Conservation (phyloP, 1,140 invertebrate species). For the Mycetomoellerius zeteki region DNA sequence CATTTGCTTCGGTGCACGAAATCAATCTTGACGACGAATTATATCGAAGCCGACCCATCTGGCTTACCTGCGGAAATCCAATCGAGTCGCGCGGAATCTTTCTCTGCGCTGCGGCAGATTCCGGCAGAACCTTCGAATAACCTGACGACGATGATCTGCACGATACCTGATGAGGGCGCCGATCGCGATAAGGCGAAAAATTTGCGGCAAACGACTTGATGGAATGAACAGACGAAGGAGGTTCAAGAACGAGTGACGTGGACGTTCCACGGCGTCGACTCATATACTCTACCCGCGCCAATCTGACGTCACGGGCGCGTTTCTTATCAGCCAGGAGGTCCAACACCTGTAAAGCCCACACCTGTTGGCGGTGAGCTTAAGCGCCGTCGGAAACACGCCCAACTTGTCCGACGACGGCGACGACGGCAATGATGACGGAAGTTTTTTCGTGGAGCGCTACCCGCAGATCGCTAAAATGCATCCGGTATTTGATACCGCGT, state of each 20-base stretch:
- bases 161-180: neutral
- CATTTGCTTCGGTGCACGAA: neutral
- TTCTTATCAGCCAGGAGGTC: conserved; percentile 82
- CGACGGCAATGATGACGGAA: conserved; percentile 17
- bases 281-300: conserved; percentile 85
- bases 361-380: conserved; percentile 68
- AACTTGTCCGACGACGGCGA: conserved; percentile 40
- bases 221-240: conserved; percentile 77
- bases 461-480: neutral
- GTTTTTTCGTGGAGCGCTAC: conserved; percentile 23
- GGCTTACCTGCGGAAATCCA: conserved; percentile 44
- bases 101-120: neutral
- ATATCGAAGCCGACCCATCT: conserved; percentile 19
- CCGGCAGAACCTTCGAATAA: neutral
- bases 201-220: conserved; percentile 53
- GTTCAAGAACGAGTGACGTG: conserved; percentile 86
- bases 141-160: neutral
- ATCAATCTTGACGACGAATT: neutral
- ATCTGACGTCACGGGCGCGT: conserved; percentile 85
- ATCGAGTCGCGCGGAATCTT: conserved; percentile 14
- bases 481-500: neutral
- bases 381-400: conserved; percentile 69
- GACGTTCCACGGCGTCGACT: conserved; percentile 81
- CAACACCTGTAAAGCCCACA: conserved; percentile 77
- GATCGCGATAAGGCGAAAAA: conserved; percentile 50